Evolutionary conservation across 2,797 vertebrate genomes (phyloP).

Genomic region (Sphenodon punctatus): DNA sequence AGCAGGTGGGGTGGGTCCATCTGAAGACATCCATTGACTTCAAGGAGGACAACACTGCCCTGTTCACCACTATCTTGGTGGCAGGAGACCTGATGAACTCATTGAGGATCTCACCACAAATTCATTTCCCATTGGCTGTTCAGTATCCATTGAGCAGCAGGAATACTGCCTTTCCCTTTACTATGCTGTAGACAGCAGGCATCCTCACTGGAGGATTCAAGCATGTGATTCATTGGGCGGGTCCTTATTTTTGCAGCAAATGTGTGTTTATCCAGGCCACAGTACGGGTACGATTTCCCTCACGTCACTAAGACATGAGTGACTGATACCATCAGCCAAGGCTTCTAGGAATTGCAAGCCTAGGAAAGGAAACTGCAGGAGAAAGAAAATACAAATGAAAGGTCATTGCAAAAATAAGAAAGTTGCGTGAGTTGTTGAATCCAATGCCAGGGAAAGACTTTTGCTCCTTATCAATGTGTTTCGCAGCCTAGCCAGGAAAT

Average conservation of each 20-base stretch:
- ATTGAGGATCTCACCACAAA: not conserved
- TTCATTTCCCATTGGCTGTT: not conserved
- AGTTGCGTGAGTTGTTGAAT: not conserved
- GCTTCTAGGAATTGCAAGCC: constrained; percentile 6
- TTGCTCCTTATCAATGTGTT: not conserved
- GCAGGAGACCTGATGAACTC: not conserved
- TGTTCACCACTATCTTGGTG: not conserved
- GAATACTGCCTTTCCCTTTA: not conserved
- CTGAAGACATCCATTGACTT: no score
- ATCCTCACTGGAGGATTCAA: not conserved
- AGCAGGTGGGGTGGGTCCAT: no score
- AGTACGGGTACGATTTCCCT: not conserved
- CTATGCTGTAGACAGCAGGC: rapidly evolving
- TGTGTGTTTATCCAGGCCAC: not conserved
- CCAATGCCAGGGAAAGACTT: not conserved
- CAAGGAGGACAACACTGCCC: no score
- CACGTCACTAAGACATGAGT: not conserved
- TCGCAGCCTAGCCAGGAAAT: constrained; percentile 39
- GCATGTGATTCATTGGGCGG: not conserved
- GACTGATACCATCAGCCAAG: not conserved
- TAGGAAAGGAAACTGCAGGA: constrained; percentile 14
- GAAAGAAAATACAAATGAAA: constrained; percentile 34
- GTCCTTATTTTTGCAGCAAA: not conserved
- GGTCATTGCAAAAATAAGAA: constrained; percentile 2
- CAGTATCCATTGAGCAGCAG: not conserved